A percentile compares a stretch with the other conserved stretches of the same genome.
Evolutionary conservation across 2,888 invertebrate species (phyloP).

Genomic region (Escarpia spicata): DNA sequence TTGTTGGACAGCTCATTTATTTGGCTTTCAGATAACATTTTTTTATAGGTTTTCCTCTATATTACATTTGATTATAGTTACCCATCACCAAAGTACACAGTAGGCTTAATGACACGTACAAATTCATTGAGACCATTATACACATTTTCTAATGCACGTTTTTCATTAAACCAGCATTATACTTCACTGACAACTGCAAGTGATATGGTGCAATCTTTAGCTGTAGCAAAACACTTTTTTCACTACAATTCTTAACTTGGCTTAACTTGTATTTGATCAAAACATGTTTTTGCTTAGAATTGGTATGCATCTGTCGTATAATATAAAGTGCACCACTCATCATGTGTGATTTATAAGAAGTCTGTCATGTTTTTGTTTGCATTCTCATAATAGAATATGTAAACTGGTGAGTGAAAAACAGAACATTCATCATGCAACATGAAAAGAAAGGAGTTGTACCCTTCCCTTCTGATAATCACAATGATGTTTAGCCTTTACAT

Average conservation of each 20-base stretch:
- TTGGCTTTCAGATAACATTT: too few species aligned
- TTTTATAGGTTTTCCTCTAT: neutral
- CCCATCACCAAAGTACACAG: neutral
- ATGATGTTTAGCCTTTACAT: neutral
- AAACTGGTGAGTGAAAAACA: neutral
- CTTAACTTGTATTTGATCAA: neutral
- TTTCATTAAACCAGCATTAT: neutral
- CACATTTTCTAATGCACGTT: too few species aligned
- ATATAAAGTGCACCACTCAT: neutral
- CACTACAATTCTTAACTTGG: neutral
- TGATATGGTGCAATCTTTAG: neutral
- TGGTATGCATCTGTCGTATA: neutral
- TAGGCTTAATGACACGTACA: neutral
- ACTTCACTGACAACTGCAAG: neutral
- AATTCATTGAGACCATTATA: neutral
- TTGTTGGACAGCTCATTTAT: too few species aligned
- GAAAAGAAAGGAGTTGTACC: neutral
- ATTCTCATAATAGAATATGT: neutral
- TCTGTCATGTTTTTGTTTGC: neutral
- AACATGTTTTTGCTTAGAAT: neutral
- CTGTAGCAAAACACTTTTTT: neutral
- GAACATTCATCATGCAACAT: neutral
- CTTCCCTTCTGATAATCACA: neutral
- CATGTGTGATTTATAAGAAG: neutral
- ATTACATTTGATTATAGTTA: neutral